Evolutionary conservation across 2,113 vertebrate species (phyloP).

Genomic region (Seriola aureovittata): DNA sequence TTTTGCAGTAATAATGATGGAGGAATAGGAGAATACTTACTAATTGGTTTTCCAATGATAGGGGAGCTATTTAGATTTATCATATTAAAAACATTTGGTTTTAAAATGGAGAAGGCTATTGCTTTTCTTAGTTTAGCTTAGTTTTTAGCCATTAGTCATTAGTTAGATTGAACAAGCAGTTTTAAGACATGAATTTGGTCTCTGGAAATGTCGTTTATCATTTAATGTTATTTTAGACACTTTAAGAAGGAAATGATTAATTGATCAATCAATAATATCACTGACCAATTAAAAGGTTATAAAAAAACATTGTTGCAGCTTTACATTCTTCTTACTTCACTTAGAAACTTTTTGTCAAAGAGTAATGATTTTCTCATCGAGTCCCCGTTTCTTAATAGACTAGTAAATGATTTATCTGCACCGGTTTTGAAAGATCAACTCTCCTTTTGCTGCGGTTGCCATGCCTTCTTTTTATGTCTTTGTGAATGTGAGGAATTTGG

Average conservation of each 20-base stretch:
- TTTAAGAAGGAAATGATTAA: background rate
- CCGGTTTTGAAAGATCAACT: conserved; percentile 1
- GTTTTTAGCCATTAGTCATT: background rate
- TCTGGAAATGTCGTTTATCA: too few species aligned
- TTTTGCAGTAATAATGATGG: background rate
- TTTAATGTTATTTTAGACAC: background rate
- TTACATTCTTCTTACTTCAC: background rate
- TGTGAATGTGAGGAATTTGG: conserved; percentile 34
- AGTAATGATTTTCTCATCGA: background rate
- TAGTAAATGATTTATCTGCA: conserved; percentile 34
- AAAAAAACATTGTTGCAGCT: background rate
- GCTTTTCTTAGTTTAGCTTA: background rate
- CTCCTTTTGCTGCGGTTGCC: conserved; percentile 2
- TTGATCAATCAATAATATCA: background rate
- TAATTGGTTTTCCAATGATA: background rate
- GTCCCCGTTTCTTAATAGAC: background rate
- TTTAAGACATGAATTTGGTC: background rate
- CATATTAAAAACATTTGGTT: background rate
- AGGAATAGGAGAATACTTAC: background rate
- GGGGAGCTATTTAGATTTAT: background rate
- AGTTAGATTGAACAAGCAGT: background rate
- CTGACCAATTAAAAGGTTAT: background rate
- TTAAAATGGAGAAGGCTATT: background rate
- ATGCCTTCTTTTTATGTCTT: background rate
- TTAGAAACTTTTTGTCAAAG: background rate